Percentiles rank a stretch among this genome's conserved stretches.
phyloP scores from a whole-genome alignment of 2,797 vertebrate genomes.

The Gymnopithys bicolor region DNA sequence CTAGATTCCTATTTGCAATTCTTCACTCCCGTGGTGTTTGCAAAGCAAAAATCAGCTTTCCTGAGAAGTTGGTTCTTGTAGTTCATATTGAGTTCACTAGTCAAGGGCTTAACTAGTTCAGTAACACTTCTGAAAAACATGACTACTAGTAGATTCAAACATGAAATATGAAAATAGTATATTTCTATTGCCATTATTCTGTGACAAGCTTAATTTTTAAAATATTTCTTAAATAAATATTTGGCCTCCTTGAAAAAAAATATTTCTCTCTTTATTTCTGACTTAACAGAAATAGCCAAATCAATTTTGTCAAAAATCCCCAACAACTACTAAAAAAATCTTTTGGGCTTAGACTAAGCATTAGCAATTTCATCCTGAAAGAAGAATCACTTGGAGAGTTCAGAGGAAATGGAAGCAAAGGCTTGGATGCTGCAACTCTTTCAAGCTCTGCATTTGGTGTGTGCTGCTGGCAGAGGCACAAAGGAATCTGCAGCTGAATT shows the following conservation, averaged over 20 bases:
- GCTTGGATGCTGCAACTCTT: neutral
- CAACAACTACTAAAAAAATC: slow-evolving; percentile 26
- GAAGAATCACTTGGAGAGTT: slow-evolving; percentile 35
- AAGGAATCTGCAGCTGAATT: slow-evolving; percentile 48
- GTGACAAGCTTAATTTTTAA: neutral
- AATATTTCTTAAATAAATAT: neutral
- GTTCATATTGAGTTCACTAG: neutral
- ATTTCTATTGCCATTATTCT: neutral
- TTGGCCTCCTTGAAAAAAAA: neutral
- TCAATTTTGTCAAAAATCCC: neutral
- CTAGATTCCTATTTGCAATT: neutral
- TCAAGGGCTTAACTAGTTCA: neutral
- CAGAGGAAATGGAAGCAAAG: slow-evolving; percentile 34
- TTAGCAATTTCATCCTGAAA: slow-evolving; percentile 38
- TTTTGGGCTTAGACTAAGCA: slow-evolving; percentile 31
- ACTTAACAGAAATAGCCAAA: neutral
- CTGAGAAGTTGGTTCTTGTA: neutral
- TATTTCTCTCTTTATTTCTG: neutral
- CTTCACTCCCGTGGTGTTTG: neutral
- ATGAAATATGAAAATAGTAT: neutral
- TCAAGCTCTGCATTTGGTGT: slow-evolving; percentile 29
- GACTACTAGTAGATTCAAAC: neutral
- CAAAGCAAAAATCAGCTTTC: slow-evolving; percentile 2
- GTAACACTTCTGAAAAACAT: neutral
- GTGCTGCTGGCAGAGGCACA: neutral